Percentiles rank a stretch among this genome's conserved stretches.
Evolutionary conservation across 2,797 vertebrate genomes (phyloP).

Genomic region (Octomys mimax): DNA sequence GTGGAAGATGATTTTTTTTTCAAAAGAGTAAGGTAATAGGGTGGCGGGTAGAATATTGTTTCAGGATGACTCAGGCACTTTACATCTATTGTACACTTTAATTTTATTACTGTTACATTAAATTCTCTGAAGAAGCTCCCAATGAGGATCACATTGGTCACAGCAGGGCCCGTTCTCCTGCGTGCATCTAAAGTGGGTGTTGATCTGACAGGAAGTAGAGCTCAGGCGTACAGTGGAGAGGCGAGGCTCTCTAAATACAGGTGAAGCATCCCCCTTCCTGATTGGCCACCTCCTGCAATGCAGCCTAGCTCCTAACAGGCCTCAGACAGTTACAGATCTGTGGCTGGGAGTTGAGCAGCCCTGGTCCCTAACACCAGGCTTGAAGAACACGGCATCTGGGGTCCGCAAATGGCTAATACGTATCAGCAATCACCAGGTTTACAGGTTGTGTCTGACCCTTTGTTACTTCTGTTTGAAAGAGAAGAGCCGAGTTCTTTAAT

Average conservation of each 20-base stretch:
- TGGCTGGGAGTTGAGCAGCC: background rate
- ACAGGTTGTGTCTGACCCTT: conserved; percentile 16
- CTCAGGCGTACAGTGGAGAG: background rate
- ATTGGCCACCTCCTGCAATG: background rate
- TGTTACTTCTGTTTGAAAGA: conserved; percentile 49
- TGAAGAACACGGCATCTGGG: background rate
- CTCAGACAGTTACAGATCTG: background rate
- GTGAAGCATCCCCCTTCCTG: background rate
- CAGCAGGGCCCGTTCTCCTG: background rate
- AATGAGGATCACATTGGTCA: background rate
- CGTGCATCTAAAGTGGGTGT: background rate
- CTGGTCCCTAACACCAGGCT: background rate
- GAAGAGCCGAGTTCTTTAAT: conserved; percentile 68
- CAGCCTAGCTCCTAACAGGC: background rate
- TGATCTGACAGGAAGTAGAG: background rate
- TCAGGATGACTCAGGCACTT: background rate
- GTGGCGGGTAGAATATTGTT: background rate
- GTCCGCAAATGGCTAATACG: background rate
- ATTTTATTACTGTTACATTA: background rate
- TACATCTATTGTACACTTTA: background rate
- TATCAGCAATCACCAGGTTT: background rate
- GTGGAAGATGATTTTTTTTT: background rate
- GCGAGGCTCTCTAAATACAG: background rate
- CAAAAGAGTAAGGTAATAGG: background rate
- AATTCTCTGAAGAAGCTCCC: background rate